phyloP scores from a whole-genome alignment of 2,113 vertebrate species.

The Strigops habroptila region DNA sequence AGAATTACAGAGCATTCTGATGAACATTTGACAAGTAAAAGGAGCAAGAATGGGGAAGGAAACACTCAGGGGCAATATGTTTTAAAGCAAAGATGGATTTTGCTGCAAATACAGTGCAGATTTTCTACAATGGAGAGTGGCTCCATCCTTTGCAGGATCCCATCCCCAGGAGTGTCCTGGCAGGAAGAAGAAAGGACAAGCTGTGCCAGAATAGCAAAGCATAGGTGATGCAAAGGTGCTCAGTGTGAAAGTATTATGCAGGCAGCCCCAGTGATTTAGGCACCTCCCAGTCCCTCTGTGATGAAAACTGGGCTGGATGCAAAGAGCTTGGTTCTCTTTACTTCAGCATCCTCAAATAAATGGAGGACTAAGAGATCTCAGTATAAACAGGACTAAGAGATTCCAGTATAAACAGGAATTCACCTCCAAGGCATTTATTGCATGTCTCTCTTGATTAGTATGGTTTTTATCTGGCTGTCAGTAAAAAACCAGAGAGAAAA shows the following conservation, averaged over 20 bases:
- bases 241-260: background rate
- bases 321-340: background rate
- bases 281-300: background rate
- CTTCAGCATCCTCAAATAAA: background rate
- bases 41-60: background rate
- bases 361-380: background rate
- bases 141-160: background rate
- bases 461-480: slow-evolving; percentile 6
- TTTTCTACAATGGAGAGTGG: background rate
- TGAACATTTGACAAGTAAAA: background rate
- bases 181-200: background rate
- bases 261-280: background rate
- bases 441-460: slow-evolving; percentile 2
- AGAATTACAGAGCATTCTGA: background rate
- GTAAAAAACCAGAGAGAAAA: background rate
- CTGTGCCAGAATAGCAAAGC: background rate
- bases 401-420: background rate
- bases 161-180: background rate
- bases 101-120: background rate
- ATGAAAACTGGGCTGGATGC: background rate
- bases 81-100: background rate
- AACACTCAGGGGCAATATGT: background rate
- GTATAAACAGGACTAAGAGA: background rate
- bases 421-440: background rate
- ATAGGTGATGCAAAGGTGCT: background rate